Conservation (phyloP, 2,797 vertebrate species). For the Sardinella longiceps region DNA sequence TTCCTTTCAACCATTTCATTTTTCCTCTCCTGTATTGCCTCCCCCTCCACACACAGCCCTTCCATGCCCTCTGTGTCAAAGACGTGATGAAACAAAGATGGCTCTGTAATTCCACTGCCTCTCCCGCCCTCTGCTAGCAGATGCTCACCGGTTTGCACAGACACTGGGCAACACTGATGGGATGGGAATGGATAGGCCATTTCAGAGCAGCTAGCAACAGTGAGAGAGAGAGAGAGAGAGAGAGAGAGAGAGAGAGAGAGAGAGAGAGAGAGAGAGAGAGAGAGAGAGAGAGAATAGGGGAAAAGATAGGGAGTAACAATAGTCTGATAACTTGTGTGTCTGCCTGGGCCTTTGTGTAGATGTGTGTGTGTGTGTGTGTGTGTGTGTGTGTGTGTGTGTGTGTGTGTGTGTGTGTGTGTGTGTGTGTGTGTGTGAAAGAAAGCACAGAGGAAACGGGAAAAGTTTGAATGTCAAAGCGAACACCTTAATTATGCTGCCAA, state of each 20-base stretch:
- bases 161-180: not conserved
- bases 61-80: not conserved
- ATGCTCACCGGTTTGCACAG: not conserved
- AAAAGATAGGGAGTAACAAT: not conserved
- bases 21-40: not conserved
- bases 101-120: not conserved
- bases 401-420: not conserved
- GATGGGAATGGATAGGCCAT: not conserved
- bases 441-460: not conserved
- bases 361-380: not conserved
- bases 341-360: not conserved
- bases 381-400: not conserved
- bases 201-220: not conserved
- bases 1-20: not conserved
- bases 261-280: too few species aligned
- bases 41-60: not conserved
- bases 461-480: constrained; percentile 12
- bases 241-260: not conserved
- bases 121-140: not conserved
- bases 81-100: not conserved
- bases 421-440: not conserved
- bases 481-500: not conserved
- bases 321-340: not conserved
- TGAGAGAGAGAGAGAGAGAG: not conserved
- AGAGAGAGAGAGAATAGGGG: not conserved